Percentiles rank a stretch among this genome's conserved stretches.
phyloP scores from a whole-genome alignment of 2,113 vertebrate species.

The Amphilophus citrinellus region DNA sequence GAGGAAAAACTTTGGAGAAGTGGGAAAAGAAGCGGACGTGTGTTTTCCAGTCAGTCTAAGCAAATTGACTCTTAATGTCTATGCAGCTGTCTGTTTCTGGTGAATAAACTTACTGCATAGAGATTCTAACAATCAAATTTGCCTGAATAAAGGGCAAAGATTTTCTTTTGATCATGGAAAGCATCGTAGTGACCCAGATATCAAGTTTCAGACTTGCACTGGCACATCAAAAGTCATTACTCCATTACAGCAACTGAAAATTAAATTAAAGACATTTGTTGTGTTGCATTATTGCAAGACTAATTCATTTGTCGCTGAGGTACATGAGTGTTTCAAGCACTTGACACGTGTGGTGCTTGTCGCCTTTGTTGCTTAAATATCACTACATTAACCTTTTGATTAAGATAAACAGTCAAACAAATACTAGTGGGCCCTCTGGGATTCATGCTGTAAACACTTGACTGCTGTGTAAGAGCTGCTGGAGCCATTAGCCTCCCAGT shows the following conservation, averaged over 20 bases:
- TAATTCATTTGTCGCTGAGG: background rate
- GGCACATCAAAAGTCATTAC: background rate
- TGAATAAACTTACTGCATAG: background rate
- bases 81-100: background rate
- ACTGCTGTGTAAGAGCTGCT: conserved; percentile 40
- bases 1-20: background rate
- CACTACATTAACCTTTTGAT: conserved; percentile 58
- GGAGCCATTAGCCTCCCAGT: conserved; percentile 71
- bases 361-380: conserved; percentile 46
- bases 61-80: background rate
- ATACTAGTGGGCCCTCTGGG: conserved; percentile 36
- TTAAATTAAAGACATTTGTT: background rate
- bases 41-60: background rate
- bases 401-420: conserved; percentile 57
- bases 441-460: conserved; percentile 51
- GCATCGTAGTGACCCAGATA: background rate
- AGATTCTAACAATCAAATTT: background rate
- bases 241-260: background rate
- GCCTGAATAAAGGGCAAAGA: background rate
- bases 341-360: conserved; percentile 7
- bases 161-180: background rate
- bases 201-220: background rate
- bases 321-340: conserved; percentile 9
- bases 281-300: background rate
- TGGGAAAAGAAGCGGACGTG: no score